Evolutionary conservation across 2,888 invertebrate species (phyloP), one percentile per base, ranked within the genome.

Genomic region (Cephonodes hylas): DNA sequence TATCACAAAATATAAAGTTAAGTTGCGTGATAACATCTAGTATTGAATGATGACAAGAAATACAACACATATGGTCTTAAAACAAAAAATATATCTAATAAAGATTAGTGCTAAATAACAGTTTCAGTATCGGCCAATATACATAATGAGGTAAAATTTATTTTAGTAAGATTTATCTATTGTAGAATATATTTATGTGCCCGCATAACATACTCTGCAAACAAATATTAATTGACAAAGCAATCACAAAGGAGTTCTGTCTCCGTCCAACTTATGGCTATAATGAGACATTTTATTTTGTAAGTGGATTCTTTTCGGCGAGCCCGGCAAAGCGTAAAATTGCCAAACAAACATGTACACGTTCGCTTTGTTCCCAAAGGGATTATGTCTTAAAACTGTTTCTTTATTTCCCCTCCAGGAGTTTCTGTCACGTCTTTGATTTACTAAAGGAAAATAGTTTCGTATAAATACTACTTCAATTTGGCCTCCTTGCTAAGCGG

Each of bases 321-420:
- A 69, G 76, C 67, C 77, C 81, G 72, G 75, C 81, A 76, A 77
- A 76, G 81, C 88, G 87, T 86, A 83, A 89, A 89, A 89, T 89
- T 89, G 87, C 75, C 75, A 77, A 78, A 81, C 81, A 85, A 86
- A 86, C 84, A 85, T 82, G 77, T 75, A 76, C 79, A 76, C 77
- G 77, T 80, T 74, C 74, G 66, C 70, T 79, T 78, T 79, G 75
- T 78, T 77, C 80, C 80, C 80, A 63, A 64, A 64, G 80, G 81
- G 75, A 81, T 81, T 81, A 75, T 73, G 72, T 76, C 78, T 82
- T 74, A 74, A 70, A 76, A 73, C 69, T 67, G 66, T 75, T 76
- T 64, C 74, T 73, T 75, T 72, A 67, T 70, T 74, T 68, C 70
- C 74, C 66, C 58, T 73, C 65, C 65, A 70, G 71, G 66, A 59